phyloP scores from a whole-genome alignment of 2,888 invertebrate genomes.

The Elmis aenea region DNA sequence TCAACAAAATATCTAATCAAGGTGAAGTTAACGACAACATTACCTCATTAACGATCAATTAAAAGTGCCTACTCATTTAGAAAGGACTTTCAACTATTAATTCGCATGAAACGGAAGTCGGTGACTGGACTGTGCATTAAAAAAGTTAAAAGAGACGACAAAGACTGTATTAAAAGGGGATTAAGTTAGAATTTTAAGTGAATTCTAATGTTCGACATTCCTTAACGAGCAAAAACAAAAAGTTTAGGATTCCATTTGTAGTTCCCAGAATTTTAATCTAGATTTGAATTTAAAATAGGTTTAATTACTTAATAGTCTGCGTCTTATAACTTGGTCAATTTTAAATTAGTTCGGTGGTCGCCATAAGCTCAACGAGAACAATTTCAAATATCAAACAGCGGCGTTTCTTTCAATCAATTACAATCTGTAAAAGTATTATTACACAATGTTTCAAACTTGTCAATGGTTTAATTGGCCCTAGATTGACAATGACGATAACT shows the following conservation, averaged over 20 bases:
- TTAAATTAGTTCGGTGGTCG: neutral
- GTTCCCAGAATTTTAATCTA: constrained; percentile 31
- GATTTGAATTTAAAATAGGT: constrained; percentile 33
- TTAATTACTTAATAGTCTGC: constrained; percentile 16
- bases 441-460: constrained; percentile 41
- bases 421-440: constrained; percentile 38
- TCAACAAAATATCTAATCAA: too few relatives aligned
- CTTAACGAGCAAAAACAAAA: constrained; percentile 29
- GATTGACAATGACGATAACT: constrained; percentile 39
- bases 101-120: constrained; percentile 14
- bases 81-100: constrained; percentile 9
- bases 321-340: neutral
- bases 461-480: constrained; percentile 40
- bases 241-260: constrained; percentile 30
- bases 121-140: constrained; percentile 12
- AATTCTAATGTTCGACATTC: constrained; percentile 39
- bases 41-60: constrained; percentile 16
- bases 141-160: constrained; percentile 31
- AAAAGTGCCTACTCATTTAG: constrained; percentile 13
- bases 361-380: constrained; percentile 1
- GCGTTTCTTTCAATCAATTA: constrained; percentile 24
- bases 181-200: constrained; percentile 40
- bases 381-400: constrained; percentile 12
- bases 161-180: constrained; percentile 39
- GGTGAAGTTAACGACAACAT: too few relatives aligned